A percentile compares a stretch with the other conserved stretches of the same genome.
These are phyloP conservation scores for Clarias magur DNA, from an alignment of 2,113 vertebrate species.

Conservation along the genomic window DNA sequence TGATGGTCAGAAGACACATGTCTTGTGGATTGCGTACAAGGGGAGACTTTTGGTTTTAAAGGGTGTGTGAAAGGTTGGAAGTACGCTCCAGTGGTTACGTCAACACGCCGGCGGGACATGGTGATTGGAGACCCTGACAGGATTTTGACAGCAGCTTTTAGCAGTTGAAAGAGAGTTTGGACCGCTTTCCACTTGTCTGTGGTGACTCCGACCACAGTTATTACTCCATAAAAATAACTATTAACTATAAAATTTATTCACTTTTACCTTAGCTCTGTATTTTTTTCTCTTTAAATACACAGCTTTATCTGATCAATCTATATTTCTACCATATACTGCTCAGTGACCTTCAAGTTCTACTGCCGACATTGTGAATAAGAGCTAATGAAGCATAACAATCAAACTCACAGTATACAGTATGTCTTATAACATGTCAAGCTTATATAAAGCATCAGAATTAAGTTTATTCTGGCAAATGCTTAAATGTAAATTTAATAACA, in stretches of 20 bases:
- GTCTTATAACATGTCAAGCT: neutral
- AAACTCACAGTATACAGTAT: neutral
- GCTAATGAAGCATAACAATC: neutral
- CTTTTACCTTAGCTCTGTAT: neutral
- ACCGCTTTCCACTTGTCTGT: neutral
- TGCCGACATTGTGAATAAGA: neutral
- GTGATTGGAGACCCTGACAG: conserved; percentile 26
- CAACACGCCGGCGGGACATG: conserved; percentile 51
- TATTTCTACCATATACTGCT: neutral
- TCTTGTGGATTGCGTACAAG: conserved; percentile 47
- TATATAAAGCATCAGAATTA: neutral
- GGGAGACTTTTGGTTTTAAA: conserved; percentile 57
- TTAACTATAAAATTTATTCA: neutral
- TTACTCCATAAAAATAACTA: neutral
- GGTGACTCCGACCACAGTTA: conserved; percentile 1
- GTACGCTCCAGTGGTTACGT: conserved; percentile 53
- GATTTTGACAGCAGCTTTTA: conserved; percentile 8
- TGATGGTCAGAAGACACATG: conserved; percentile 53
- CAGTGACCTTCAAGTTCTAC: neutral
- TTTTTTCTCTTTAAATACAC: neutral
- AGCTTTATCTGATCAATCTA: neutral
- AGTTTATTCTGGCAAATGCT: neutral
- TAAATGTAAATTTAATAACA: too few species aligned
- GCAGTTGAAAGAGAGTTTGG: neutral
- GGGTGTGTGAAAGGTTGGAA: conserved; percentile 58